Conservation (phyloP, 53 echinoderm and acorn worm genomes). For the Henricia sp. region DNA sequence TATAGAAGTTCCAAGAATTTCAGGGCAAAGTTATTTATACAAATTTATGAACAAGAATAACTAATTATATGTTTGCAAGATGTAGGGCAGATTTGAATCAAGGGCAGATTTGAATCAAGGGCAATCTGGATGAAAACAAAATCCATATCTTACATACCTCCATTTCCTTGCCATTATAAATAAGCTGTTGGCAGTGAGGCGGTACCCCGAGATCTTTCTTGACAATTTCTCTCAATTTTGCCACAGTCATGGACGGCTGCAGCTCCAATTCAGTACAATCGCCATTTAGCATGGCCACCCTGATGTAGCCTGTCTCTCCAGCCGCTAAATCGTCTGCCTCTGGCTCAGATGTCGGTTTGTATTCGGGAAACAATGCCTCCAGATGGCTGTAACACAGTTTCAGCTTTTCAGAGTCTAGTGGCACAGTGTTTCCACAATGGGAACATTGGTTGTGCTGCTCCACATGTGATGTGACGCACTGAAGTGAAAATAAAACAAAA, state of each 20-base stretch:
- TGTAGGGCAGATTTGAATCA: no score
- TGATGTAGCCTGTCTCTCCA: slow-evolving; percentile 19
- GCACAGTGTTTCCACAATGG: slow-evolving; percentile 22
- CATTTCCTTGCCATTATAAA: slow-evolving; percentile 61
- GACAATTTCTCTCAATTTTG: slow-evolving; percentile 24
- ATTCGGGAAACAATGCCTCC: slow-evolving; percentile 36
- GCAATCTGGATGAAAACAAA: no score
- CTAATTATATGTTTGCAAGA: no score
- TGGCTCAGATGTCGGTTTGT: background rate
- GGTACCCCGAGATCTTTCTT: slow-evolving; percentile 34
- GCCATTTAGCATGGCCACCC: slow-evolving; percentile 55
- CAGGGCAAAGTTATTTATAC: no score
- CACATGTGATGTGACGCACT: slow-evolving; percentile 48
- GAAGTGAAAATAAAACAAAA: background rate
- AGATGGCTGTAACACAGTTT: slow-evolving; percentile 4
- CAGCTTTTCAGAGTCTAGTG: background rate
- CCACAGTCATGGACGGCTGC: slow-evolving; percentile 24
- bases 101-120: no score
- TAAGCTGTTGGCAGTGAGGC: slow-evolving; percentile 27
- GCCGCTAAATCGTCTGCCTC: background rate
- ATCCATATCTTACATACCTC: no score
- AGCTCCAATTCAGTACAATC: slow-evolving; percentile 2
- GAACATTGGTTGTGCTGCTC: slow-evolving; percentile 28
- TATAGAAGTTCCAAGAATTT: no score
- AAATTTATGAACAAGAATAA: no score